These are phyloP conservation scores for Hemiprocne comata DNA, from an alignment of 2,113 vertebrate genomes.

Conservation along the genomic window DNA sequence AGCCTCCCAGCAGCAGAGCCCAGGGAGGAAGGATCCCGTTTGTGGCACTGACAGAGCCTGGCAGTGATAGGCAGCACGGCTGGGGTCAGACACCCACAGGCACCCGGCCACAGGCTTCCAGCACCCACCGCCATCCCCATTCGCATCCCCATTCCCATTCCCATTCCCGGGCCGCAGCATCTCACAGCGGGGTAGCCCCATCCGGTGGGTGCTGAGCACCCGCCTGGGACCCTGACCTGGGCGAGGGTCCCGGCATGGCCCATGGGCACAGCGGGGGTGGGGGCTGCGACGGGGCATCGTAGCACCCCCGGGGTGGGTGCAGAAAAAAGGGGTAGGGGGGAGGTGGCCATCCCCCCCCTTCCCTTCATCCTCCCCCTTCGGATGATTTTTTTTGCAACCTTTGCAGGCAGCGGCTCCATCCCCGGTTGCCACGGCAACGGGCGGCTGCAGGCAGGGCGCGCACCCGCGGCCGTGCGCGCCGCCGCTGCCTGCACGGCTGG, in stretches of 20 bases:
- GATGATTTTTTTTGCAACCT: neutral
- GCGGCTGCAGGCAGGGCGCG: conserved; percentile 64
- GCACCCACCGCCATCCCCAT: neutral
- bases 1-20: fast-evolving
- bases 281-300: too few relatives aligned
- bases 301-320: neutral
- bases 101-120: neutral
- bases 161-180: neutral
- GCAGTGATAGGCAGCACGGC: fast-evolving
- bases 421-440: conserved; percentile 72
- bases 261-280: too few relatives aligned
- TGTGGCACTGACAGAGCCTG: fast-evolving
- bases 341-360: neutral
- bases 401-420: conserved; percentile 45
- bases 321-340: neutral
- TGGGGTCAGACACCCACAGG: fast-evolving
- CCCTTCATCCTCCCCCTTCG: too few relatives aligned
- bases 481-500: conserved; percentile 28
- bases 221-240: neutral
- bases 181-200: neutral
- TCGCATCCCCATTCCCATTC: too few relatives aligned
- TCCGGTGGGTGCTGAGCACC: neutral
- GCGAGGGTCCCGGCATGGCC: neutral
- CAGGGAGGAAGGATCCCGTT: fast-evolving
- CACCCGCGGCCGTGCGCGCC: conserved; percentile 53